Conservation (phyloP, 2,888 invertebrate genomes). For the Netelia melanura region DNA sequence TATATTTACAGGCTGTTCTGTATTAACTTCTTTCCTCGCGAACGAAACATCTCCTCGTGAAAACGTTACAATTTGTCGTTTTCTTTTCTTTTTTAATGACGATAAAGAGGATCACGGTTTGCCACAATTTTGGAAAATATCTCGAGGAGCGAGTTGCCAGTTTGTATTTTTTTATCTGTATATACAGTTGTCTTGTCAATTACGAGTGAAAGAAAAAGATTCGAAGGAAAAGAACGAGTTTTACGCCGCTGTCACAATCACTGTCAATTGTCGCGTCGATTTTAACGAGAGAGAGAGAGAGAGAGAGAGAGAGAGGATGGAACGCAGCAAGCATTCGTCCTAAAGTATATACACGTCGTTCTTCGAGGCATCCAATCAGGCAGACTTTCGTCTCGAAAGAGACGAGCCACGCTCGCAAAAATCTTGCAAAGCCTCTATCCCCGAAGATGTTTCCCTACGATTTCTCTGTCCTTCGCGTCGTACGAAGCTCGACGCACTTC, state of each 20-base stretch:
- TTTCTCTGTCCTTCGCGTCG: background rate
- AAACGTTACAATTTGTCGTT: too few species aligned
- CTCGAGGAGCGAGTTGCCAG: background rate
- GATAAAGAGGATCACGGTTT: background rate
- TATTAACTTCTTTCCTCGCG: constrained; percentile 34
- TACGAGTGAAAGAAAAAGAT: constrained; percentile 55
- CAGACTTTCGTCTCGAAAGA: constrained; percentile 35
- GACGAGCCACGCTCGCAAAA: constrained; percentile 24
- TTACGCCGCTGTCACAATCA: constrained; percentile 71
- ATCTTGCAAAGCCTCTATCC: constrained; percentile 39
- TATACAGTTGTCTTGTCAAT: constrained; percentile 70
- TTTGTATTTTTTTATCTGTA: background rate
- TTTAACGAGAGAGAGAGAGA: constrained; percentile 70
- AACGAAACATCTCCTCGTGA: too few species aligned
- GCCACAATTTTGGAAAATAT: constrained; percentile 19
- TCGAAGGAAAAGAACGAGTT: constrained; percentile 52
- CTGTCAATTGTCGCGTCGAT: constrained; percentile 75
- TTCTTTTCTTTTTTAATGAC: too few species aligned
- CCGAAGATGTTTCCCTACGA: background rate
- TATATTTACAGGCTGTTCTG: too few species aligned
- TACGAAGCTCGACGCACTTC: background rate
- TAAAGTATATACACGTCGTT: constrained; percentile 13
- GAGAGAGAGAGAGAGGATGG: background rate
- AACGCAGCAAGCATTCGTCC: constrained; percentile 15
- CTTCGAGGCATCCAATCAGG: constrained; percentile 46